Base-by-base conservation (phyloP, 53 echinoderm and acorn worm species). In the Arbacia lixula region DNA sequence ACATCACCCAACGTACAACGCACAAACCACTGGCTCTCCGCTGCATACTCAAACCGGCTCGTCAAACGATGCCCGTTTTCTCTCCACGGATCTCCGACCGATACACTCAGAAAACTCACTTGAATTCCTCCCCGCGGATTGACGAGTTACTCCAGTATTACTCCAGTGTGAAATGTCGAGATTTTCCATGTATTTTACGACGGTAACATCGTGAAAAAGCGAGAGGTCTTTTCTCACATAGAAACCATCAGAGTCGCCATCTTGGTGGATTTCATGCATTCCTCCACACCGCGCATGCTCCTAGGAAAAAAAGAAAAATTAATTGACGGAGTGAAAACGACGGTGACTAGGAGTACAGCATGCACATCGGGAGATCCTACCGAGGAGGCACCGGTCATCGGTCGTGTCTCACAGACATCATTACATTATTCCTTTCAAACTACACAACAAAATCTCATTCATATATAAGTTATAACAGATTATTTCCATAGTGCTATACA, bases 201-300 rank as follows among this genome's bases (percentile, higher is more conserved):
- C 12, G 56, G 54, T 75, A 75, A 75, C 75, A 75, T 75, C 21
- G 75, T 75, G 75, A 75, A 75, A 71, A 75, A 53, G 37, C 75
- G 33, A 75, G 75, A 75, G 75, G 75, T 75, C n/a, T 75, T 75
- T 75, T 71, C 43, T 75, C 75, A 75, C 75, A 75, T 54, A 75
- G 53, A 75, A 75, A 75, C 75, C 75, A 75, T n/a, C 75, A 54
- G 53, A 75, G 75, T 53, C 75, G 75, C 75, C 75, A 75, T 75
- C 75, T 75, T 75, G 75, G 53, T 10, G 53, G 53, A 75, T 75
- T 75, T 75, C 75, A 75, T 54, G 75, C 75, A 75, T 75, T 75
- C 75, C 75, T 53, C 75, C 55, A 75, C 75, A 75, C 53, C 75
- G 75, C 75, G 75, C 75, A 75, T 75, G 75, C 75, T 75, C 75